Percentiles rank a stretch among this genome's conserved stretches.
Conservation (phyloP, 35 echinoderm and acorn worm species). For the Apostichopus californicus region DNA sequence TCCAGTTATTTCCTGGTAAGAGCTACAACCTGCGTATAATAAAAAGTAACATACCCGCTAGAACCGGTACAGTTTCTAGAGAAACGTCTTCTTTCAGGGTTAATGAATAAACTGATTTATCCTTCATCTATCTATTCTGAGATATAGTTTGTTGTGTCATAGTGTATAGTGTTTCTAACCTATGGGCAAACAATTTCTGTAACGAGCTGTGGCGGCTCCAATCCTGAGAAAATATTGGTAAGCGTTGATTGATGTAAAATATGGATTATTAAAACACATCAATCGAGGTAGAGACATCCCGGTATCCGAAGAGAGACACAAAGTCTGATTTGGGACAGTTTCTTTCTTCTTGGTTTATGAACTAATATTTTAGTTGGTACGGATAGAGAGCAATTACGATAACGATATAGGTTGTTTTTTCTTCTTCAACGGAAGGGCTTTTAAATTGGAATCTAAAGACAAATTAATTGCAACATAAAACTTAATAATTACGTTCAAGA, state of each 20-base stretch:
- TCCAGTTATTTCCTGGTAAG: no score
- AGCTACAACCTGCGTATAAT: no score
- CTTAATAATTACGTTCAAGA: no score
- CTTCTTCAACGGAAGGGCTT: no score
- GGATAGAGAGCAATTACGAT: no score
- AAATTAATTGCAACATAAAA: no score
- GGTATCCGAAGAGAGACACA: background rate
- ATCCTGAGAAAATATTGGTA: background rate
- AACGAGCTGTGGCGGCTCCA: background rate
- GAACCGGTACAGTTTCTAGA: background rate
- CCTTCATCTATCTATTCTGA: background rate
- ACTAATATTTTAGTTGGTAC: no score
- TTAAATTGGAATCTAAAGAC: no score
- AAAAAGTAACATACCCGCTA: background rate
- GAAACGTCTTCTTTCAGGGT: background rate
- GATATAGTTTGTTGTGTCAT: background rate
- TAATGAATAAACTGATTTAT: background rate
- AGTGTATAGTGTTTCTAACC: background rate
- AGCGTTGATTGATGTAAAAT: background rate
- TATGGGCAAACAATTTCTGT: background rate
- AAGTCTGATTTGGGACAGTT: background rate
- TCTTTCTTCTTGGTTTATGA: no score
- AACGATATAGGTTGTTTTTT: no score
- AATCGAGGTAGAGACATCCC: background rate
- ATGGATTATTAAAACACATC: background rate